Evolutionary conservation across 2,888 invertebrate species (phyloP).

Genomic region (Drosophila siamana): DNA sequence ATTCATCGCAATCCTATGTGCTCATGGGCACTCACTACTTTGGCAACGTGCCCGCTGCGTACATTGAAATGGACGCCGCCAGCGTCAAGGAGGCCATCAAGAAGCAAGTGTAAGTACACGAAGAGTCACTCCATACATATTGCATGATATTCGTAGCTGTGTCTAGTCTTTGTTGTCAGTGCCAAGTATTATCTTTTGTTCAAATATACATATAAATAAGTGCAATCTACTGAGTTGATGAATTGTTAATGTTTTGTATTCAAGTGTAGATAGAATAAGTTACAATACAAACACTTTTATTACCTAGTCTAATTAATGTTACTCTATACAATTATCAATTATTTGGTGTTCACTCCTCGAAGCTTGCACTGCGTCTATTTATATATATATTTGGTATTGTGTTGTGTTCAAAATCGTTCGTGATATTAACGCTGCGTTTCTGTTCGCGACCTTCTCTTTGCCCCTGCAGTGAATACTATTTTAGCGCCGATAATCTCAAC

Average conservation of each 20-base stretch:
- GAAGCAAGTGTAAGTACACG: slow-evolving; percentile 93
- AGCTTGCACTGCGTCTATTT: neutral
- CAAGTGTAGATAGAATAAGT: no score
- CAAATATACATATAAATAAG: neutral
- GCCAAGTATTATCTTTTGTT: neutral
- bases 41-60: slow-evolving; percentile 84
- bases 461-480: slow-evolving; percentile 96
- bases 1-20: slow-evolving; percentile 82
- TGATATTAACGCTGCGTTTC: neutral
- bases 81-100: slow-evolving; percentile 93
- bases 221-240: no score
- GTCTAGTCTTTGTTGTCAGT: no score
- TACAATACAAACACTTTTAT: no score
- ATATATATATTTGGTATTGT: neutral
- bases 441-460: slow-evolving; percentile 3
- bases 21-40: slow-evolving; percentile 85
- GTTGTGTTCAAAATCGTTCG: neutral
- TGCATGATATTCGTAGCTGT: neutral
- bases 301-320: no score
- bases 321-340: no score
- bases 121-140: neutral
- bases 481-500: slow-evolving; percentile 97
- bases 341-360: no score
- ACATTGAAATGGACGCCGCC: slow-evolving; percentile 85
- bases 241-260: no score